phyloP scores from a whole-genome alignment of 2,113 vertebrate species.

The Malurus alboscapulatus region DNA sequence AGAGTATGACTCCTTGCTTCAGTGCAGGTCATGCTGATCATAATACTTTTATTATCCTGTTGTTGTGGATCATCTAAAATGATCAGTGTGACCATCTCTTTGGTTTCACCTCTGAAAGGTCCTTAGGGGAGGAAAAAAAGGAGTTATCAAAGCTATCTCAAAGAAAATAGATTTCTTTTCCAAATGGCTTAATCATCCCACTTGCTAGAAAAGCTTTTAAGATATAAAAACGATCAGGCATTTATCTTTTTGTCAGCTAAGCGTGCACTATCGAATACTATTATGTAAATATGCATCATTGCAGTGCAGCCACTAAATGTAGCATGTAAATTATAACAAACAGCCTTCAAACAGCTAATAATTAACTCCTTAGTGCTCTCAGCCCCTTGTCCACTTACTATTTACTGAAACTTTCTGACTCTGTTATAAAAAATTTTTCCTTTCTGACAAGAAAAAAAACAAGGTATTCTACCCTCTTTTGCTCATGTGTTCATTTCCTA shows the following conservation, averaged over 20 bases:
- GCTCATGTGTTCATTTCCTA: neutral
- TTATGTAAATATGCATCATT: constrained; percentile 24
- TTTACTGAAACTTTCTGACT: constrained; percentile 2
- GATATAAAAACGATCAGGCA: neutral
- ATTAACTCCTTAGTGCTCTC: neutral
- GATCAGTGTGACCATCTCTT: constrained; percentile 77
- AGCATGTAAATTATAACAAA: constrained; percentile 5
- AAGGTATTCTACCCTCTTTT: neutral
- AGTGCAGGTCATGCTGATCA: constrained; percentile 78
- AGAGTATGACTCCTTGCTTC: constrained; percentile 86
- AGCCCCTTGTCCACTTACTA: neutral
- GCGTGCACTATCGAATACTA: neutral
- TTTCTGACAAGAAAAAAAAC: neutral
- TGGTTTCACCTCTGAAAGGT: constrained; percentile 78
- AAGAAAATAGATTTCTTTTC: constrained; percentile 8
- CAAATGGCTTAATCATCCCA: constrained; percentile 9
- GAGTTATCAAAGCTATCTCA: neutral
- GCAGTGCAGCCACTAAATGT: neutral
- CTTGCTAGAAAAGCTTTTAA: constrained; percentile 29
- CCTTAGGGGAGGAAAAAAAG: neutral
- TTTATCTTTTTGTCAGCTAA: constrained; percentile 49
- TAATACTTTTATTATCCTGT: constrained; percentile 83
- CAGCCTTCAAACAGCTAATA: neutral
- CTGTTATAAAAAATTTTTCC: neutral
- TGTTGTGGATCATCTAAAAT: constrained; percentile 85